These are phyloP conservation scores for Parnassius glacialis DNA, from an alignment of 2,888 invertebrate genomes.

Conservation along the genomic window DNA sequence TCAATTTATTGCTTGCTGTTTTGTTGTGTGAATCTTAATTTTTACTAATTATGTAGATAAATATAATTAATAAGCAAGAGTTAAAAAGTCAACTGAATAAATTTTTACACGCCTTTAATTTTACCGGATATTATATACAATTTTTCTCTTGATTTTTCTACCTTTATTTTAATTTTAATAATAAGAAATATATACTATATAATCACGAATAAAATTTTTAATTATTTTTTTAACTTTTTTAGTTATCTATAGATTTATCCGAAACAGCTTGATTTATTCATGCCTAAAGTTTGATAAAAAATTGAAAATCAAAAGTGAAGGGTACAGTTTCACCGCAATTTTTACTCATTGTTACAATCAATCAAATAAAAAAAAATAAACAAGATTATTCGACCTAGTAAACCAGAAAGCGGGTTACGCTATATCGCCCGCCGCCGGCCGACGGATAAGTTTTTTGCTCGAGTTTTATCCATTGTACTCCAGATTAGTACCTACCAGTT, in stretches of 20 bases:
- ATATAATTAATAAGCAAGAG: slow-evolving; percentile 2
- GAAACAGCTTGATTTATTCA: slow-evolving; percentile 8
- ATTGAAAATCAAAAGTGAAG: slow-evolving; percentile 49
- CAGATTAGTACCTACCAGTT: slow-evolving; percentile 1
- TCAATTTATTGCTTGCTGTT: slow-evolving; percentile 4
- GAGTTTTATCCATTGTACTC: slow-evolving; percentile 46
- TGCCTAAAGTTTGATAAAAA: slow-evolving; percentile 29
- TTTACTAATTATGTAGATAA: slow-evolving; percentile 10
- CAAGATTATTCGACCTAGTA: slow-evolving; percentile 67
- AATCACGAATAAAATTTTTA: slow-evolving; percentile 18
- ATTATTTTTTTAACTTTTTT: too few relatives aligned
- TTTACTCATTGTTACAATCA: slow-evolving; percentile 48
- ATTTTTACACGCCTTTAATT: slow-evolving; percentile 6
- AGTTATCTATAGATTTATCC: too few relatives aligned
- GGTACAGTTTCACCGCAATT: slow-evolving; percentile 59
- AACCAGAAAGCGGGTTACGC: slow-evolving; percentile 58
- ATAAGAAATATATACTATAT: slow-evolving; percentile 26
- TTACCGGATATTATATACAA: not conserved
- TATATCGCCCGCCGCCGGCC: slow-evolving; percentile 45
- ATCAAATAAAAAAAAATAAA: slow-evolving; percentile 55
- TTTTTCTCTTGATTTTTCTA: not conserved
- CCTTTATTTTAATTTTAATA: not conserved
- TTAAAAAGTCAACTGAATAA: not conserved
- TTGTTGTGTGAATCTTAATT: not conserved
- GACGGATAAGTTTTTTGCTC: slow-evolving; percentile 55